Percentiles rank a stretch among this genome's conserved stretches.
Evolutionary conservation across 2,888 invertebrate species (phyloP).

Genomic region (Trissolcus japonicus): DNA sequence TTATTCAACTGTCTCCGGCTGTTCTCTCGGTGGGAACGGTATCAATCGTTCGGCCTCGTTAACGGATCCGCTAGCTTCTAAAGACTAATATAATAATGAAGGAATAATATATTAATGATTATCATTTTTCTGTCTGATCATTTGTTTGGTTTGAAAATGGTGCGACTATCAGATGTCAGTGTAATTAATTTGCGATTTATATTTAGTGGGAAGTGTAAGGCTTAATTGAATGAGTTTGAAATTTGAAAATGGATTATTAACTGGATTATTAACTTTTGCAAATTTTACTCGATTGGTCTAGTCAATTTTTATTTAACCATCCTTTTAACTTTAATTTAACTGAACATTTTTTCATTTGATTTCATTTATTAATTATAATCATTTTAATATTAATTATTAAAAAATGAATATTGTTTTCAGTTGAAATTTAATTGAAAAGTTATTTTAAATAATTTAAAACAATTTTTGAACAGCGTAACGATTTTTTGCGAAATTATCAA

Average conservation of each 20-base stretch:
- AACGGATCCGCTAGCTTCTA: conserved; percentile 4
- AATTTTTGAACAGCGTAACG: no score
- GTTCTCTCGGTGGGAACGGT: conserved; percentile 40
- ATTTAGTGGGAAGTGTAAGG: neutral
- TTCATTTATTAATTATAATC: no score
- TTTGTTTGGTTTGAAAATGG: neutral
- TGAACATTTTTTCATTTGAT: no score
- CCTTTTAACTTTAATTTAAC: no score
- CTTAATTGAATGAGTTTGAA: neutral
- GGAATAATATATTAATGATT: neutral
- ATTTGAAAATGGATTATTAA: neutral
- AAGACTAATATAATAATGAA: neutral
- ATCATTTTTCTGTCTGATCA: neutral
- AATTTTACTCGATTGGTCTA: no score
- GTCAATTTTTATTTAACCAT: no score
- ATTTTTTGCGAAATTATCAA: no score
- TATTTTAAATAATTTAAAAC: no score
- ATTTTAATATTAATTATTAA: no score
- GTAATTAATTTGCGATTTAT: neutral
- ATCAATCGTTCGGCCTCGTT: conserved; percentile 30
- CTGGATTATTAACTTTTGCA: no score
- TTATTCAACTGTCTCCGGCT: conserved; percentile 34
- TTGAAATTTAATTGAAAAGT: no score
- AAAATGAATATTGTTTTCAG: no score
- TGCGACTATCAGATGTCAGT: neutral